Evolutionary conservation across 2,797 vertebrate genomes (phyloP), one percentile per base, ranked within the genome.

Genomic region (Pampus argenteus): DNA sequence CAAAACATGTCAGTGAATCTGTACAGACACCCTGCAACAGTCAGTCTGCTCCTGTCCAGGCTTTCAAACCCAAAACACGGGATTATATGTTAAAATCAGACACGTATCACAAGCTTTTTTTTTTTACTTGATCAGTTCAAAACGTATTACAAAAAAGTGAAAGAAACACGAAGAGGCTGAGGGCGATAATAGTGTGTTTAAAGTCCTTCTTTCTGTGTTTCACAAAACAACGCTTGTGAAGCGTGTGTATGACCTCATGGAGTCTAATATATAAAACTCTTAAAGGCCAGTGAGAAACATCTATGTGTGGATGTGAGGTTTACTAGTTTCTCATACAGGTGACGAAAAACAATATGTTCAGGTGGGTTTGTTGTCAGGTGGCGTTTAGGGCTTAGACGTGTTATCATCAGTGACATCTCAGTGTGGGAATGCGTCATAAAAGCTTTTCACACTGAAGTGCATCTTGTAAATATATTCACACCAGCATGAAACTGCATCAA

Each of bases 251-350:
- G 63, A 68, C 45, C 9, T 70, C 73, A 76, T 45, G 42, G 36
- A 13, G 6, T 64, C 6, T 52, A 49, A 17, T n/a, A 54, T 66
- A 57, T 55, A 6, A 36, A 6, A 11, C 38, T 13, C 22, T 51
- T 52, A 71, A 84, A 72, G 3, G 45, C 45, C 1, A 1, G 8
- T 8, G 23, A 50, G 14, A 47, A 58, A 62, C 13, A 2, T 63
- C 56, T 62, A 40, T 74, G 25, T 78, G 71, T 84, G 40, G 44
- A 23, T 57, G 5, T 47, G 28, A 36, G 47, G 31, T 81, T 88
- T 65, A 72, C 56, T 40, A 50, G 84, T 73, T 74, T 88, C 59
- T 73, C 77, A 55, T 72, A 6, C n/a, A 69, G 60, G 66, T 81
- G 80, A 69, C 36, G n/a, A 76, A 62, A 57, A 64, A 31, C 10